Evolutionary conservation across 2,797 vertebrate species (phyloP).

Genomic region (Salarias fasciatus): DNA sequence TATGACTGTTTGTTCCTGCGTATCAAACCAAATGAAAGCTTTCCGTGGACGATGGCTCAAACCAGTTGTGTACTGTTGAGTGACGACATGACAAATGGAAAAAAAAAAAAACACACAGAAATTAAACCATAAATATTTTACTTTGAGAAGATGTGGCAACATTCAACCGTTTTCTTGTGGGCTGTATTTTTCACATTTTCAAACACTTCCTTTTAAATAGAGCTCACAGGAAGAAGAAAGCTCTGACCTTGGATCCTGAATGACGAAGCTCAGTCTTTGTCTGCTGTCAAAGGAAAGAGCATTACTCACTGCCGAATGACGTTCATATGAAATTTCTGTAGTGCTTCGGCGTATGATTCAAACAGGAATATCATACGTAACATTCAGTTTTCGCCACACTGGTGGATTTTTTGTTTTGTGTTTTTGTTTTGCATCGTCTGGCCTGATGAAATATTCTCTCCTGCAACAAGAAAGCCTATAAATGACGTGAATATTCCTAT

Average conservation of each 20-base stretch:
- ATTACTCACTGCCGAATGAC: constrained; percentile 20
- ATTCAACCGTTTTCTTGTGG: background rate
- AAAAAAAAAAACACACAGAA: constrained; percentile 24
- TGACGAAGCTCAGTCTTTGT: constrained; percentile 6
- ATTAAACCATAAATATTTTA: constrained; percentile 51
- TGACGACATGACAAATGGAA: constrained; percentile 32
- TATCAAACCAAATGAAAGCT: constrained; percentile 20
- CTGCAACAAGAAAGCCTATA: constrained; percentile 1
- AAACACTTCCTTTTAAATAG: too few species aligned
- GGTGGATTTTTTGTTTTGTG: too few species aligned
- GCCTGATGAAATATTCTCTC: background rate
- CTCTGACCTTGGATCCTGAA: constrained; percentile 38
- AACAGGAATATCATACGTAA: constrained; percentile 9
- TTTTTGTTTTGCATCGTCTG: too few species aligned
- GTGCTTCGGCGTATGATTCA: background rate
- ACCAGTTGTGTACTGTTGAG: constrained; percentile 35
- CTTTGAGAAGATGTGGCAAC: background rate
- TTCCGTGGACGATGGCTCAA: constrained; percentile 31
- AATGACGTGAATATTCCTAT: constrained; percentile 10
- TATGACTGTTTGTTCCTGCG: constrained; percentile 6
- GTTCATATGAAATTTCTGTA: constrained; percentile 2
- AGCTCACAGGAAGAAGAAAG: constrained; percentile 1
- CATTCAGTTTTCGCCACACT: background rate
- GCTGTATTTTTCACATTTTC: too few species aligned
- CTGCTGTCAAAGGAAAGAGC: background rate